These are phyloP conservation scores for Vimba vimba DNA, from an alignment of 2,113 vertebrate species.

Conservation along the genomic window DNA sequence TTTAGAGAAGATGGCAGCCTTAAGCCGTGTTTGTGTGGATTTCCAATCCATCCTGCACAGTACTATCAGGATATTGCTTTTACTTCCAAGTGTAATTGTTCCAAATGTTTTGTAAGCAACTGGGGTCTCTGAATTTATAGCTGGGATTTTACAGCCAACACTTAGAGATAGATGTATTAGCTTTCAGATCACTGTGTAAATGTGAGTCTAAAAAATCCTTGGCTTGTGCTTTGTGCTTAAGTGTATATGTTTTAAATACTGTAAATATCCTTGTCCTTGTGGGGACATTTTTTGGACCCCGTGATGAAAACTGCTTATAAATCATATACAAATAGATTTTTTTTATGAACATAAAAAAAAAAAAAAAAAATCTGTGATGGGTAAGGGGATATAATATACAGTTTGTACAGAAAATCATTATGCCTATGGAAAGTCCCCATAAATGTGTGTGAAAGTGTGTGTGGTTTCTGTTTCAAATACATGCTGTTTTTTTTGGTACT, in stretches of 20 bases:
- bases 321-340: no score
- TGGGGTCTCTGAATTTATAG: slow-evolving; percentile 64
- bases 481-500: no score
- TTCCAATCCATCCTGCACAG: slow-evolving; percentile 20
- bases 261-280: not conserved
- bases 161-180: slow-evolving; percentile 4
- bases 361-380: no score
- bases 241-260: not conserved
- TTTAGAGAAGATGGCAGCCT: slow-evolving; percentile 14
- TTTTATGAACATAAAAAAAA: no score
- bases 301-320: no score
- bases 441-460: no score
- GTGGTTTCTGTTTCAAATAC: no score
- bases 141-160: slow-evolving; percentile 56
- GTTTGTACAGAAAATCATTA: no score
- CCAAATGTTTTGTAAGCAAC: slow-evolving; percentile 50
- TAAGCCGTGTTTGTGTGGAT: slow-evolving; percentile 32
- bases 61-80: slow-evolving; percentile 31
- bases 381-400: no score
- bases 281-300: no score
- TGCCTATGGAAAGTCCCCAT: no score
- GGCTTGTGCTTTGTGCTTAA: not conserved
- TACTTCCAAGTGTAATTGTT: slow-evolving; percentile 42
- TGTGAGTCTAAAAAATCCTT: not conserved
- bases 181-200: not conserved